phyloP scores from a whole-genome alignment of 2,797 vertebrate genomes.

The Glossophaga mutica region DNA sequence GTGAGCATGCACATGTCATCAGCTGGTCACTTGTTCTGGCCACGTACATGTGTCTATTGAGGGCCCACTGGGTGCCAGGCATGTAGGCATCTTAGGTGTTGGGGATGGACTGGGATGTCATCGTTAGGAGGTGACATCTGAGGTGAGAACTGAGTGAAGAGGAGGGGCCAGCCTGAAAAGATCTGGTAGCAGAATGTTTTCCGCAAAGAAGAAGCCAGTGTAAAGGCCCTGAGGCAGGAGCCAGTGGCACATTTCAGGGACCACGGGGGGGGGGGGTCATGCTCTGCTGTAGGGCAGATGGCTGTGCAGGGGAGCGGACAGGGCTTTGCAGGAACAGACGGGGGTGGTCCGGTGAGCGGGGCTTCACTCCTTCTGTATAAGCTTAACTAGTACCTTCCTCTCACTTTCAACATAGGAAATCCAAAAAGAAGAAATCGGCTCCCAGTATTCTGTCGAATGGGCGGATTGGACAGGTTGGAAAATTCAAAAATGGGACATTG shows the following conservation, averaged over 20 bases:
- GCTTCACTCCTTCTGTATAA: background rate
- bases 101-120: background rate
- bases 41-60: background rate
- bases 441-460: constrained; percentile 83
- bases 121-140: background rate
- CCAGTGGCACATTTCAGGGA: background rate
- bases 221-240: background rate
- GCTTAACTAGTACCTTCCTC: constrained; percentile 18
- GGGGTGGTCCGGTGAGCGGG: background rate
- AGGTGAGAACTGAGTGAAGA: background rate
- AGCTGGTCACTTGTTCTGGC: background rate
- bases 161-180: background rate
- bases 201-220: background rate
- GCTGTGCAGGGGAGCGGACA: accelerated
- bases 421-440: constrained; percentile 82
- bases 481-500: constrained; percentile 93
- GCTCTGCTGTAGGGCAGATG: accelerated
- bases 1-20: accelerated
- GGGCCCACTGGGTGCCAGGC: background rate
- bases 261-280: too few relatives aligned
- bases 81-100: background rate
- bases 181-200: background rate
- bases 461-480: constrained; percentile 91
- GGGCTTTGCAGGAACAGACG: background rate
- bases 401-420: constrained; percentile 77